Base-by-base conservation (phyloP, 2,888 invertebrate genomes). In the Drosophila mayaguana region DNA sequence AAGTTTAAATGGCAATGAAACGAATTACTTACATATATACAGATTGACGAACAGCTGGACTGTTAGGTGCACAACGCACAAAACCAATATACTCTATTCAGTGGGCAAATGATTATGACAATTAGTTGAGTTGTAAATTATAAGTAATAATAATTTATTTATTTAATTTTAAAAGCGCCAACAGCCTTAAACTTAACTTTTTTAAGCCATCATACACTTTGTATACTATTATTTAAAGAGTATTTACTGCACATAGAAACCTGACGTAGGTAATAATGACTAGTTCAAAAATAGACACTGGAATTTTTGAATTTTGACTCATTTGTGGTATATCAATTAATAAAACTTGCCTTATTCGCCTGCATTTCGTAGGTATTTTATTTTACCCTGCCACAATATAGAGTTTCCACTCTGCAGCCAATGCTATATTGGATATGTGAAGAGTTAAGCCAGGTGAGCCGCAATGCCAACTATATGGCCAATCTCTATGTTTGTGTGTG, bases 381-480 rank as follows among this genome's bases (percentile, higher is more conserved):
- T 20, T 64, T 69, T n/a, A 46, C 55, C 8, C 59, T 51, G 48
- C 78, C 64, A 40, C 73, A 76, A 12, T 77, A 73, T 48, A 73
- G 46, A 50, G n/a, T 62, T 48, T 36, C 69, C 34, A 59, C 69
- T 51, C 34, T 76, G 54, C 68, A 63, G 32, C 56, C 68, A 50
- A 57, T 76, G 43, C 48, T 68, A 11, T 50, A 18, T 64, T 55
- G 72, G 43, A 14, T 77, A 28, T 57, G 72, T 55, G 75, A 77
- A 54, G 75, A 76, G 51, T 61, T 63, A 16, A 53, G 60, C 14
- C 75, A 76, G 75, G 75, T 76, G 77, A 76, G 75, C 67, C 22
- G 68, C 40, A 11, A 3, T n/a, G 38, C 46, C 46, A 46, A 22
- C 20, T 50, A 18, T 25, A 12, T 25, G 12, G 7, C n/a, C 25